phyloP scores from a whole-genome alignment of 2,113 vertebrate species.

The Lynx canadensis region DNA sequence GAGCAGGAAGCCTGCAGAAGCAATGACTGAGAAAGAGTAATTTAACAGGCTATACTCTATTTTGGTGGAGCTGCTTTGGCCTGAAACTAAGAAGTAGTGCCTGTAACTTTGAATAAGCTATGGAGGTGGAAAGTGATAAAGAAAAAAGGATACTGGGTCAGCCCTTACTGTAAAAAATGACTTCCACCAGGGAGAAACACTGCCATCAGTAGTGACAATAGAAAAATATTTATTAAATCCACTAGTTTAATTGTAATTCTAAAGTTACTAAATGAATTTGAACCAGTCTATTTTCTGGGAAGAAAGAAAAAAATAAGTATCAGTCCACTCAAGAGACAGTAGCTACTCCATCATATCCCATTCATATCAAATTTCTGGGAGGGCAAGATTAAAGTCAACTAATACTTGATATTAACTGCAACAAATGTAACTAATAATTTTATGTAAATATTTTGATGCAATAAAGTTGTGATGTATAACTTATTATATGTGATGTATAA shows the following conservation, averaged over 20 bases:
- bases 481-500: too few species aligned
- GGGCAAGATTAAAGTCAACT: not conserved
- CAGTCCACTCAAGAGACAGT: not conserved
- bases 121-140: not conserved
- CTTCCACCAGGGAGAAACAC: not conserved
- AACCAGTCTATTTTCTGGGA: not conserved
- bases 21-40: not conserved
- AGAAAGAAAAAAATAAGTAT: not conserved
- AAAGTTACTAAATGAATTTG: slow-evolving; percentile 34
- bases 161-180: not conserved
- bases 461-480: too few species aligned
- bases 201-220: slow-evolving; percentile 19
- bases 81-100: not conserved
- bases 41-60: not conserved
- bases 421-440: not conserved
- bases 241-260: not conserved
- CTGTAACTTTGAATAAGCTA: not conserved
- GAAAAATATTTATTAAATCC: slow-evolving; percentile 26
- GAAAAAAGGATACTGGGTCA: not conserved
- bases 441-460: not conserved
- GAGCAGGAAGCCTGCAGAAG: not conserved
- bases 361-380: not conserved
- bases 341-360: not conserved
- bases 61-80: not conserved
- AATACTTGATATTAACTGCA: not conserved